These are phyloP conservation scores for Pollenia labialis DNA, from an alignment of 2,888 invertebrate genomes.

Conservation along the genomic window DNA sequence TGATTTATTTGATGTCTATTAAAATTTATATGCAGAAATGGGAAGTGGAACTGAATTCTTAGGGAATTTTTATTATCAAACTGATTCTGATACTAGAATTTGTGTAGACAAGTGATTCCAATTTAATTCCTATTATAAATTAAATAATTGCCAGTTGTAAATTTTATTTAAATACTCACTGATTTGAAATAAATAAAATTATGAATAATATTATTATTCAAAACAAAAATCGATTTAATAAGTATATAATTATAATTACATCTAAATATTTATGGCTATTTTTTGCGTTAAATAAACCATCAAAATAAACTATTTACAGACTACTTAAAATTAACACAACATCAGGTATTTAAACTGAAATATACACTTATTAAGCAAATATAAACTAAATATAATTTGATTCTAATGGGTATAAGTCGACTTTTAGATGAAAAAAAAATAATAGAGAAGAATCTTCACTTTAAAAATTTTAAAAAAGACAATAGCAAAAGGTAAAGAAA, in stretches of 20 bases:
- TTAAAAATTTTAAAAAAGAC: too few relatives aligned
- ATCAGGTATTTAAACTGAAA: slow-evolving; percentile 51
- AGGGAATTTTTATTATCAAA: too few relatives aligned
- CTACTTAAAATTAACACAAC: slow-evolving; percentile 55
- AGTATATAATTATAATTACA: slow-evolving; percentile 2
- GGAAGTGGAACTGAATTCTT: too few relatives aligned
- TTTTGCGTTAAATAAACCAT: slow-evolving; percentile 56
- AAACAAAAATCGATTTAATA: slow-evolving; percentile 40
- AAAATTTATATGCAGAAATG: too few relatives aligned
- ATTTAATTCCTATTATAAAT: neutral
- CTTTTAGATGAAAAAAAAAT: neutral
- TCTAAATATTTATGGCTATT: slow-evolving; percentile 15
- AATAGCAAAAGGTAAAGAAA: too few relatives aligned
- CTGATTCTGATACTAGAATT: too few relatives aligned
- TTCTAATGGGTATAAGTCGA: neutral
- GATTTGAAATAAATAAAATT: slow-evolving; percentile 3
- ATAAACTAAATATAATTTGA: neutral
- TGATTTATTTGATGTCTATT: too few relatives aligned
- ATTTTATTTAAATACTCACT: slow-evolving; percentile 9
- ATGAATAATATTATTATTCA: neutral
- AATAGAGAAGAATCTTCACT: too few relatives aligned
- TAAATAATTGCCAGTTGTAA: neutral
- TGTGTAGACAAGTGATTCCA: neutral
- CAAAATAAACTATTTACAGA: slow-evolving; percentile 58
- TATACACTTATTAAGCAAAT: slow-evolving; percentile 17